Conservation (phyloP, 2,113 vertebrate genomes). For the Rhipidura dahli region DNA sequence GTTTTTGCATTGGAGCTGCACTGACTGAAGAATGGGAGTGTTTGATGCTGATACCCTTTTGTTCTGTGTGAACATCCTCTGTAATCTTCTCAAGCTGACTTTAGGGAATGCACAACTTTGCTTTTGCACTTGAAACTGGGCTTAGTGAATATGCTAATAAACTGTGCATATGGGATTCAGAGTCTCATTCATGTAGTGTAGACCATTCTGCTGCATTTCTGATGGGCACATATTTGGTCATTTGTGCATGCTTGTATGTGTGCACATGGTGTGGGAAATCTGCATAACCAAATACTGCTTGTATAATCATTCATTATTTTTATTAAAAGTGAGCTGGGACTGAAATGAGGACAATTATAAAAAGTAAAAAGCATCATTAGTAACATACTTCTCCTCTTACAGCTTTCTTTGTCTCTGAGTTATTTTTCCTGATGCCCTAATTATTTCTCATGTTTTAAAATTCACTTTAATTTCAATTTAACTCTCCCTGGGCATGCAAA, state of each 20-base stretch:
- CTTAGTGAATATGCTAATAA: slow-evolving; percentile 15
- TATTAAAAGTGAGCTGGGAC: slow-evolving; percentile 34
- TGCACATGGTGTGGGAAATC: not conserved
- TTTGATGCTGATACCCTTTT: slow-evolving; percentile 53
- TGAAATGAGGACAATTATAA: slow-evolving; percentile 7
- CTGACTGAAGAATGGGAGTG: not conserved
- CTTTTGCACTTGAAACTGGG: slow-evolving; percentile 14
- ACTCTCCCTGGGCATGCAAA: slow-evolving; percentile 34
- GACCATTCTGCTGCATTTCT: not conserved
- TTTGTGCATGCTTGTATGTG: not conserved
- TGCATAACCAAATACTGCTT: not conserved
- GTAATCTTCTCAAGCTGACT: slow-evolving; percentile 38
- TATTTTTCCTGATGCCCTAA: slow-evolving; percentile 18
- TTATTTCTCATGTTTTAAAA: slow-evolving; percentile 56
- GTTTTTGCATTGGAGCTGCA: not conserved
- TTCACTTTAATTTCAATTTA: slow-evolving; percentile 61
- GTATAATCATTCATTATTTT: slow-evolving; percentile 31
- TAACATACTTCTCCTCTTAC: not conserved
- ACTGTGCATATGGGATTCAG: not conserved
- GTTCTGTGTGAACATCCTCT: slow-evolving; percentile 36
- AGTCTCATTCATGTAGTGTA: not conserved
- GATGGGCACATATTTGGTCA: not conserved
- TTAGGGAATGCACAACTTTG: slow-evolving; percentile 32
- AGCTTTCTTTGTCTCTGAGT: slow-evolving; percentile 32
- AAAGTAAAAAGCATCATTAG: slow-evolving; percentile 39